Conservation (phyloP, 2,113 vertebrate species). For the Salvelinus fontinalis region DNA sequence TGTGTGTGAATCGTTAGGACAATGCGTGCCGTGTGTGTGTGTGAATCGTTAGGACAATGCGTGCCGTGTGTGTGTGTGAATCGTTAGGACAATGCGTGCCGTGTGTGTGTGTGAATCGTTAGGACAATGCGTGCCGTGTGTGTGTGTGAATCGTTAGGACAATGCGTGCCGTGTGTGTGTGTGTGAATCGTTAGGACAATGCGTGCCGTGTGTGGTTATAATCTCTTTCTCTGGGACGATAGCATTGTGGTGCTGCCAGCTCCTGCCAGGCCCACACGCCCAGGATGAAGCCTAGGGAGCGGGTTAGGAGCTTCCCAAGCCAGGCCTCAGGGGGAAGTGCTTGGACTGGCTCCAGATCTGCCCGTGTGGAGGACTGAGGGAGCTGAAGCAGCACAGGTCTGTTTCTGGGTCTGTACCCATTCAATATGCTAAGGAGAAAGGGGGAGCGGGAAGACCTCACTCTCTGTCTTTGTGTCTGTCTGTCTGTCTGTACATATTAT, state of each 20-base stretch:
- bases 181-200: conserved; percentile 48
- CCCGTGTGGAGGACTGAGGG: conserved; percentile 62
- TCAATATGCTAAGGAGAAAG: too few relatives aligned
- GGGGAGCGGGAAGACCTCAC: background rate
- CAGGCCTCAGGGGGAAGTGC: conserved; percentile 55
- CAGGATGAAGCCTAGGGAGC: conserved; percentile 62
- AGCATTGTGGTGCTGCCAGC: conserved; percentile 58
- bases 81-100: conserved; percentile 53
- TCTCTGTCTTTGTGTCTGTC: background rate
- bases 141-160: too few relatives aligned
- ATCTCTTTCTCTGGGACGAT: conserved; percentile 55
- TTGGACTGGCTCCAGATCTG: conserved; percentile 61
- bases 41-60: conserved; percentile 49
- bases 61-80: conserved; percentile 53
- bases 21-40: conserved; percentile 59
- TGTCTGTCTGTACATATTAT: background rate
- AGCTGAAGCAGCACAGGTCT: conserved; percentile 55
- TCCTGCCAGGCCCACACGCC: conserved; percentile 56
- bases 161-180: conserved; percentile 22
- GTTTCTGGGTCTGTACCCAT: background rate
- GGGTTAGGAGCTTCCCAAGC: conserved; percentile 65
- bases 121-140: too few relatives aligned
- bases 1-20: conserved; percentile 49
- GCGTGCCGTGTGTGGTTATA: conserved; percentile 64
- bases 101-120: conserved; percentile 30